Evolutionary conservation across 2,888 invertebrate species (phyloP), one percentile per base, ranked within the genome.

Genomic region (Agrochola litura): DNA sequence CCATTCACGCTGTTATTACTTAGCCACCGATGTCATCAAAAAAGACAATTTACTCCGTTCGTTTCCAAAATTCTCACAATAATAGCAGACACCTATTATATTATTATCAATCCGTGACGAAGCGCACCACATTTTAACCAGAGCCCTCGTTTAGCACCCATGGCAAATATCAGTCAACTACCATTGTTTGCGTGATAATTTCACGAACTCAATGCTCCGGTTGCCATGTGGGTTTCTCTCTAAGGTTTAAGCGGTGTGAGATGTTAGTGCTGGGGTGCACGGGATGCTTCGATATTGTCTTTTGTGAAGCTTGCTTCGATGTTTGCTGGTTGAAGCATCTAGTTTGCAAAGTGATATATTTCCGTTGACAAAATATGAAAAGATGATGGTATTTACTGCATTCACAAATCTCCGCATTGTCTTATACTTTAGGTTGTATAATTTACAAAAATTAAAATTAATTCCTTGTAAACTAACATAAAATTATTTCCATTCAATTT

Each of bases 181-280:
- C 82, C 77, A 86, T 88, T 88, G 88, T 88, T 82, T 54, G 60
- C 69, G 82, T 76, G 87, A 84, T 86, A 81, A 85, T 79, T 82
- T 52, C 70, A 81, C 76, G 56, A 73, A 46, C 78, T 88, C 79
- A 86, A 87, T 90, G 91, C 90, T 88, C 88, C 82, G 87, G 30
- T 91, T 91, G 89, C 82, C 73, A 91, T 86, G 71, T 90, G 77
- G 88, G 84, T 80, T 78, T 76, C 56, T 76, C 43, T 75, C 52
- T 78, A 71, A 82, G 72, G 64, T 75, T 76, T 69, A 54, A 58
- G 37, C 64, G 65, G 68, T 77, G 80, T 78, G 70, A 79, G 16
- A 1, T 75, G n/a, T 86, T 81, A 84, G 76, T 72, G 76, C 10
- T n/a, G 63, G 60, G 81, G 79, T 79, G 22, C 75, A 81, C 79